Evolutionary conservation across 2,113 vertebrate genomes (phyloP).

Genomic region (Gambusia affinis): DNA sequence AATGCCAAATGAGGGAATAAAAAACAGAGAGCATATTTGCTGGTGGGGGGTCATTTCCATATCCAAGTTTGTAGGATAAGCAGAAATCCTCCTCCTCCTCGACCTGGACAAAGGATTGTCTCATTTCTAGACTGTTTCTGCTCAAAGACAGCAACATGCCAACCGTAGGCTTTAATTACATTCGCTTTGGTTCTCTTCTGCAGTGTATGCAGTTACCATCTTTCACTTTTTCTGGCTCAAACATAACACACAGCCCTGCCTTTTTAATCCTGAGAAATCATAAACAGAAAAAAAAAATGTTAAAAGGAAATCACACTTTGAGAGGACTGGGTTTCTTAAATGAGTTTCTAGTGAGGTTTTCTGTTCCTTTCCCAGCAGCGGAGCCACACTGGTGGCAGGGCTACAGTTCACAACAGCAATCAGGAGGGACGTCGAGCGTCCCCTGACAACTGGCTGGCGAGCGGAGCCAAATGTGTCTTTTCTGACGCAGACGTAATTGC

Average conservation of each 20-base stretch:
- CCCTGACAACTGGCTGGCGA: slow-evolving; percentile 58
- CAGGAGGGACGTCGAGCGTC: slow-evolving; percentile 57
- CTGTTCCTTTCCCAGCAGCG: slow-evolving; percentile 14
- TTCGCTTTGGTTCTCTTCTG: slow-evolving; percentile 15
- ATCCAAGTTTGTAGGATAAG: slow-evolving; percentile 57
- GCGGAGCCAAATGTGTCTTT: slow-evolving; percentile 61
- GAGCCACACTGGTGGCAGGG: slow-evolving; percentile 31
- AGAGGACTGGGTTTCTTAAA: slow-evolving; percentile 50
- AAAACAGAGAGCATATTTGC: slow-evolving; percentile 11
- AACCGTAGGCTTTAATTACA: slow-evolving; percentile 9
- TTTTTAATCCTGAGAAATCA: slow-evolving; percentile 29
- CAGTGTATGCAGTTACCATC: not conserved
- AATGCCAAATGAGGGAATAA: slow-evolving; percentile 66
- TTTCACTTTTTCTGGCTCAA: slow-evolving; percentile 9
- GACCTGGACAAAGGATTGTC: slow-evolving; percentile 51
- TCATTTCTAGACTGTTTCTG: slow-evolving; percentile 11
- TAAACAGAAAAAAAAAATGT: not conserved
- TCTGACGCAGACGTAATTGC: slow-evolving; percentile 70
- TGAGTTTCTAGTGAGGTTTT: slow-evolving; percentile 26
- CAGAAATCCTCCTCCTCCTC: slow-evolving; percentile 47
- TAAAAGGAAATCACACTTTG: slow-evolving; percentile 11
- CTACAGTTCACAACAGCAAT: slow-evolving; percentile 58
- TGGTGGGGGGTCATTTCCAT: slow-evolving; percentile 58
- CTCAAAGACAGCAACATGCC: slow-evolving; percentile 14
- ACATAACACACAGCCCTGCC: slow-evolving; percentile 3